A percentile compares a stretch with the other conserved stretches of the same genome.
Evolutionary conservation across 2,888 invertebrate species (phyloP).

Genomic region (Venustoraphidia nigricollis): DNA sequence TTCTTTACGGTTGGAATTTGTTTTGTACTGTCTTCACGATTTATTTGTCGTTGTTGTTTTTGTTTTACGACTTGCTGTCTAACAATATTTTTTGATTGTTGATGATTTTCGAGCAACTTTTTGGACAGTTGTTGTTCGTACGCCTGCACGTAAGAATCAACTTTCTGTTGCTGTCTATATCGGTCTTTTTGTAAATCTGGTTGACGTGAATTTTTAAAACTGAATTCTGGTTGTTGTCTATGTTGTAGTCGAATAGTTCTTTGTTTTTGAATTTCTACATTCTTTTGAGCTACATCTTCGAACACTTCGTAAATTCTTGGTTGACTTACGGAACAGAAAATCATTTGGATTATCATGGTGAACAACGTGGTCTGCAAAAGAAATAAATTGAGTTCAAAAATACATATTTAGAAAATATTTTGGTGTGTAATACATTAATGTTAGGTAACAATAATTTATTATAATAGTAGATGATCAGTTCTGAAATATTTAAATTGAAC

Average conservation of each 20-base stretch:
- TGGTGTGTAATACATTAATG: too few relatives aligned
- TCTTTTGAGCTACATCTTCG: constrained; percentile 7
- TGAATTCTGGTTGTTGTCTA: constrained; percentile 15
- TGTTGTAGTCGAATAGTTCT: constrained; percentile 9
- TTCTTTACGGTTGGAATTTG: not conserved
- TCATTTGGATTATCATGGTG: too few relatives aligned
- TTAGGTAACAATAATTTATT: too few relatives aligned
- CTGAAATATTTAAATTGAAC: too few relatives aligned
- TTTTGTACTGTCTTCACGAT: not conserved
- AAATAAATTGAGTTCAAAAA: too few relatives aligned
- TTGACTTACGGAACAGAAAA: not conserved
- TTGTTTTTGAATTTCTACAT: constrained; percentile 7
- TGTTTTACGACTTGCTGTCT: constrained; percentile 3
- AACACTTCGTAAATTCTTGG: constrained; percentile 10
- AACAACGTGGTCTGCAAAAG: too few relatives aligned
- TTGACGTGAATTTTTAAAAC: constrained; percentile 18
- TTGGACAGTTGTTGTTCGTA: not conserved
- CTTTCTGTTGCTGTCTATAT: constrained; percentile 22
- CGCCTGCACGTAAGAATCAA: constrained; percentile 12
- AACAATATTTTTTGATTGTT: constrained; percentile 3
- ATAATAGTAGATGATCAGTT: too few relatives aligned
- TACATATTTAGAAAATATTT: too few relatives aligned
- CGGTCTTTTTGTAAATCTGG: constrained; percentile 19
- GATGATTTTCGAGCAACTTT: not conserved
- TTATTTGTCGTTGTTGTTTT: not conserved